Conservation (phyloP, 2,888 invertebrate species). For the Thymelicus lineola region DNA sequence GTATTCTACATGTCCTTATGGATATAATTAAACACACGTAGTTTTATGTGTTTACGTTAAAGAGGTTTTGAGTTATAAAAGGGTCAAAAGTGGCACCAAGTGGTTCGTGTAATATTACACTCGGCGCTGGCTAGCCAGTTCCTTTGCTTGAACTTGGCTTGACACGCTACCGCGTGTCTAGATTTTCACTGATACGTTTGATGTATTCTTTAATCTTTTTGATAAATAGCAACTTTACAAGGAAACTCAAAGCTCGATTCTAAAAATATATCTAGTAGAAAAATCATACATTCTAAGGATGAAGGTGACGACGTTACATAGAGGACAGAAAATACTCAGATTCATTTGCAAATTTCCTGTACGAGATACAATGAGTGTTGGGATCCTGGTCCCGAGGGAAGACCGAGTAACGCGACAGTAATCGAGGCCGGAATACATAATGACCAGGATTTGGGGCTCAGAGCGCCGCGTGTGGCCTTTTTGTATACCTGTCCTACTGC, state of each 20-base stretch:
- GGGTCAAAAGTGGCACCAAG: too few species aligned
- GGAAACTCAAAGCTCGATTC: neutral
- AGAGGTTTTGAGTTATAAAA: too few species aligned
- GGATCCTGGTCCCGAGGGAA: constrained; percentile 23
- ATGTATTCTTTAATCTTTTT: too few species aligned
- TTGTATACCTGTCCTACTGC: neutral
- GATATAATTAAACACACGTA: too few species aligned
- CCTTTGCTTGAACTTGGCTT: too few species aligned
- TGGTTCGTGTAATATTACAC: too few species aligned
- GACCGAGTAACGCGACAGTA: constrained; percentile 35
- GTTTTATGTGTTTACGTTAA: too few species aligned
- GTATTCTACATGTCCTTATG: too few species aligned
- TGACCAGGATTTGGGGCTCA: constrained; percentile 44
- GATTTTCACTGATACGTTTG: too few species aligned
- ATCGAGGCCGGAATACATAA: constrained; percentile 45
- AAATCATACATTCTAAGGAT: neutral
- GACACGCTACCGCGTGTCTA: too few species aligned
- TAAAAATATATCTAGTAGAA: neutral
- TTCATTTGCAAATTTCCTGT: constrained; percentile 26
- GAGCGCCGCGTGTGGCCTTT: constrained; percentile 18
- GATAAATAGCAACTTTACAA: too few species aligned
- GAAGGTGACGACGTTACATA: neutral
- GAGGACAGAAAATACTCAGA: constrained; percentile 6
- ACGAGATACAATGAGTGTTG: constrained; percentile 14
- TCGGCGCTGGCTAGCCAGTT: too few species aligned